Conservation (phyloP, 2,888 invertebrate species). For the Fabriciana adippe region DNA sequence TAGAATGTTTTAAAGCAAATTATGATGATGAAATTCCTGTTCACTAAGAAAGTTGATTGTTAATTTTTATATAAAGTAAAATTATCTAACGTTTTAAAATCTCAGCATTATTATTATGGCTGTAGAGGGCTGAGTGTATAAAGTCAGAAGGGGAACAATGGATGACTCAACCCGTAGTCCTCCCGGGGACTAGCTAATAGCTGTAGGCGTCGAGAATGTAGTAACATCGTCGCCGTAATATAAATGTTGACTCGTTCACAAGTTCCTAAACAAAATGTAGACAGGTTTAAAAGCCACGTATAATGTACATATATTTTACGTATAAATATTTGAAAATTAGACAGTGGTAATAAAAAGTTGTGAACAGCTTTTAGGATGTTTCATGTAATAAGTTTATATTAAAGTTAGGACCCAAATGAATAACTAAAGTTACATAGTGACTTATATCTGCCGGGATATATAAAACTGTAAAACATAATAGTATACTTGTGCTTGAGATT, state of each 20-base stretch:
- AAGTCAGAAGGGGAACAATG: constrained; percentile 1
- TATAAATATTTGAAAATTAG: background rate
- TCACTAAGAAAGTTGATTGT: too few relatives aligned
- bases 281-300: background rate
- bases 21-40: too few relatives aligned
- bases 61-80: too few relatives aligned
- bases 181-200: constrained; percentile 7
- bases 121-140: background rate
- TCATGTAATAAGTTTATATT: too few relatives aligned
- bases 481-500: too few relatives aligned
- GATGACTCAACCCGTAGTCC: constrained; percentile 5
- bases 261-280: background rate
- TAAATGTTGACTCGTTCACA: constrained; percentile 11
- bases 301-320: background rate
- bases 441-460: too few relatives aligned
- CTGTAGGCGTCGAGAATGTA: constrained; percentile 20
- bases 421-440: too few relatives aligned
- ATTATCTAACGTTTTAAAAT: background rate
- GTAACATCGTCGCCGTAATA: background rate
- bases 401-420: too few relatives aligned
- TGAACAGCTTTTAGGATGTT: too few relatives aligned
- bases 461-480: too few relatives aligned
- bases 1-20: too few relatives aligned
- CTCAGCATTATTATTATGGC: background rate
- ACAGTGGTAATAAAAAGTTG: background rate